A percentile compares a stretch with the other conserved stretches of the same genome.
These are phyloP conservation scores for Andrena hattorfiana DNA, from an alignment of 2,888 invertebrate species.

Conservation along the genomic window DNA sequence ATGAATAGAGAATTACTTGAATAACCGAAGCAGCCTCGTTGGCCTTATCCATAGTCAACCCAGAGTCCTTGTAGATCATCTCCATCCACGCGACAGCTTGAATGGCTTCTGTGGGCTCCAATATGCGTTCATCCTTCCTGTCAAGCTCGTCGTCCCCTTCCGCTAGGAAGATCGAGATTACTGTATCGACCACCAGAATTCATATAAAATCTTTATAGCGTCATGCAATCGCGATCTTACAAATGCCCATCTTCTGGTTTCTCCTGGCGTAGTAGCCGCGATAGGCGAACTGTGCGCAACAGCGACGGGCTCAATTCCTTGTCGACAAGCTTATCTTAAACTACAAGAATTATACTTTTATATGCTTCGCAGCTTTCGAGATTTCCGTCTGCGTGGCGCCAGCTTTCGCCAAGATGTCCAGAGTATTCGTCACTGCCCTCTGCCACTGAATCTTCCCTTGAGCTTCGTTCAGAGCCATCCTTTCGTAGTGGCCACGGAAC, in stretches of 20 bases:
- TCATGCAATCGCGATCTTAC: slow-evolving; percentile 50
- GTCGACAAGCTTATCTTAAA: background rate
- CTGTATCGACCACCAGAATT: background rate
- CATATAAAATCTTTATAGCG: background rate
- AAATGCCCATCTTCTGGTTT: slow-evolving; percentile 63
- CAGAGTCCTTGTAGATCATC: slow-evolving; percentile 76
- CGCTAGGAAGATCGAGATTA: slow-evolving; percentile 29
- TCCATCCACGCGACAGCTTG: slow-evolving; percentile 77
- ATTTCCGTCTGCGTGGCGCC: slow-evolving; percentile 77
- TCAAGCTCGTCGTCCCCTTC: slow-evolving; percentile 30
- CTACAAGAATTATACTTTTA: slow-evolving; percentile 72
- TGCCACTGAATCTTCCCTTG: slow-evolving; percentile 79
- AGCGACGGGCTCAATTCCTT: slow-evolving; percentile 5
- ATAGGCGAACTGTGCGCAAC: slow-evolving; percentile 72
- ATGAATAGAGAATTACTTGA: slow-evolving; percentile 69
- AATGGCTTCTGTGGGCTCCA: slow-evolving; percentile 67
- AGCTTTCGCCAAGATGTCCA: slow-evolving; percentile 77
- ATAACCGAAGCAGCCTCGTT: slow-evolving; percentile 77
- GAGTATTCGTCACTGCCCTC: slow-evolving; percentile 76
- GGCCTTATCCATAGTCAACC: slow-evolving; percentile 68
- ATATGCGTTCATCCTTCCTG: slow-evolving; percentile 25
- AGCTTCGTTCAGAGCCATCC: slow-evolving; percentile 74
- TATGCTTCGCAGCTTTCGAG: slow-evolving; percentile 69
- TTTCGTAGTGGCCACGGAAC: slow-evolving; percentile 79
- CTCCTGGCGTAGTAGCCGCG: slow-evolving; percentile 76